Base-by-base conservation (phyloP, 1,140 invertebrate species). In the Sitophilus oryzae region DNA sequence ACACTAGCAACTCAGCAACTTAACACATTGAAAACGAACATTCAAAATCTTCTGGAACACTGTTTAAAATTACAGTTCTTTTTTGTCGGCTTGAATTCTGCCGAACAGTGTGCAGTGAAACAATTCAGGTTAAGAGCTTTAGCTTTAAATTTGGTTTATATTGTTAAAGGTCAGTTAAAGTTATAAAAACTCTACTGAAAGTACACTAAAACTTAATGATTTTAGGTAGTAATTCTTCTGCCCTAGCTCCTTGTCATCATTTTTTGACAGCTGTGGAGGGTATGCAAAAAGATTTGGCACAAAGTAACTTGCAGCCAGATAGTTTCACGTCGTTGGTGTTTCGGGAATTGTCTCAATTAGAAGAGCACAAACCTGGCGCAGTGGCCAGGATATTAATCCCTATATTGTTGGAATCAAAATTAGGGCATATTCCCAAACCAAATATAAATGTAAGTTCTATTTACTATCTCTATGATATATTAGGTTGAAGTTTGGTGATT, bases 341-440 rank as follows among this genome's bases (percentile, higher is more conserved):
- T 58, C 79, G 82, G 59, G 85, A 91, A 63, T 73, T 96, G 58
- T 81, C 84, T 22, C 76, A 78, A 10, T 74, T 92, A 25, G 84
- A 86, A 34, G 90, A 94, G 64, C 84, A 86, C 0, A 93, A 93
- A 72, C 89, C 93, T 5, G 86, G 82, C n/a, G 80, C 84, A 1
- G 81, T 96, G 5, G 85, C 89, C 8, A 79, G 89, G 37, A 78
- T 88, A 44, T 70, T 96, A 8, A 76, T 93, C 61, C 89, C 91
- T 0, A 73, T 94, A n/a, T 75, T 95, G 40, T 77, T 77, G 37
- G 76, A 76, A 21, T 79, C 82, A 9, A 79, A 81, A 20, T 73
- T 79, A 16, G 73, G 80, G 3, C 66, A 72, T 37, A 76, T 83
- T 60, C 83, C 83, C 1, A 74, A 74, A 43, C 81, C 82, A 2